Percentiles rank a stretch among this genome's conserved stretches.
Evolutionary conservation across 2,888 invertebrate species (phyloP).

Genomic region (Oxycera nigricornis): DNA sequence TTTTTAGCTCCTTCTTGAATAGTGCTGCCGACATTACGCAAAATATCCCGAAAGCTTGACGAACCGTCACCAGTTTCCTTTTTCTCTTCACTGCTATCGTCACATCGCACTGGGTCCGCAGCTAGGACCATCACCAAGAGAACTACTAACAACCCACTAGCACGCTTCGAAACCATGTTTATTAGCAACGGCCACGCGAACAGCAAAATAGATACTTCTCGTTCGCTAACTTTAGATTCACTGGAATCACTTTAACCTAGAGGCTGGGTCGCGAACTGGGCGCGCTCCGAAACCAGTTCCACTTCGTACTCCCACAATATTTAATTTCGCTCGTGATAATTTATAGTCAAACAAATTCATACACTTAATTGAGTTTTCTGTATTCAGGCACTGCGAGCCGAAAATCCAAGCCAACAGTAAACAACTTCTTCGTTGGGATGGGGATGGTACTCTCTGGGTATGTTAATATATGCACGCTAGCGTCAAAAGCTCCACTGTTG

Average conservation of each 20-base stretch:
- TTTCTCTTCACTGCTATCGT: constrained; percentile 21
- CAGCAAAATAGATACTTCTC: background rate
- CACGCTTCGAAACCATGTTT: background rate
- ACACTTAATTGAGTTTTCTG: background rate
- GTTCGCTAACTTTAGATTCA: background rate
- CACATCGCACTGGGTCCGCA: background rate
- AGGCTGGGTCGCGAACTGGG: background rate
- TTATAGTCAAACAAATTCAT: background rate
- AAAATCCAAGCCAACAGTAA: background rate
- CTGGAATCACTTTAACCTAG: background rate
- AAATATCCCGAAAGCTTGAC: background rate
- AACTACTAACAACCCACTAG: background rate
- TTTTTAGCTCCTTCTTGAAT: constrained; percentile 55
- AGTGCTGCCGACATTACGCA: constrained; percentile 52
- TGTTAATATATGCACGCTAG: background rate
- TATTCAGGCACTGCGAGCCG: background rate
- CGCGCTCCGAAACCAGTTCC: background rate
- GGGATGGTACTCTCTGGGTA: background rate
- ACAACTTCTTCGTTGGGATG: background rate
- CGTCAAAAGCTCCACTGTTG: background rate
- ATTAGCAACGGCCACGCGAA: background rate
- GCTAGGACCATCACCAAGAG: background rate
- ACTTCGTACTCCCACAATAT: background rate
- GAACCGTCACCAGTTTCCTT: background rate
- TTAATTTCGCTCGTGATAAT: background rate